Conservation (phyloP, 2,888 invertebrate genomes). For the Eilema griseolum region DNA sequence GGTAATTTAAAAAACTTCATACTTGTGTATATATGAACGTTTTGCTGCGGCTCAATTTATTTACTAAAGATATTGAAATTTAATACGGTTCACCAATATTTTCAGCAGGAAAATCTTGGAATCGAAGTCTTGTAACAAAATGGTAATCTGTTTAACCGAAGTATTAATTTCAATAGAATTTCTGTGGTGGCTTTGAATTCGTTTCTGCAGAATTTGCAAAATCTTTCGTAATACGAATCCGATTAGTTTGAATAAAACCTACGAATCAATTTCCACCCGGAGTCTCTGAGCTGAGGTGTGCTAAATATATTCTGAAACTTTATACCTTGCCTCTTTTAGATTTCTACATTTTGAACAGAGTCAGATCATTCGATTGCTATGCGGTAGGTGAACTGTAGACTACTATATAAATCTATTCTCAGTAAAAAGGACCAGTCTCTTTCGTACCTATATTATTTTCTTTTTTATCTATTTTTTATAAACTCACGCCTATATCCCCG, state of each 20-base stretch:
- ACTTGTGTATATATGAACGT: slow-evolving; percentile 14
- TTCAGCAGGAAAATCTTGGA: slow-evolving; percentile 34
- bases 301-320: slow-evolving; percentile 69
- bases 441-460: neutral
- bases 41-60: slow-evolving; percentile 38
- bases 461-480: neutral
- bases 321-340: slow-evolving; percentile 36
- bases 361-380: neutral
- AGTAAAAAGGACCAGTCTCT: neutral
- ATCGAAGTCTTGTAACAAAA: slow-evolving; percentile 47
- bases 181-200: slow-evolving; percentile 55
- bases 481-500: too few species aligned
- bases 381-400: neutral
- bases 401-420: neutral
- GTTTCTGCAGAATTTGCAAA: slow-evolving; percentile 67
- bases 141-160: slow-evolving; percentile 64
- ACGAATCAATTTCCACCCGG: slow-evolving; percentile 60
- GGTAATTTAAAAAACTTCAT: neutral
- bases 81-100: slow-evolving; percentile 40
- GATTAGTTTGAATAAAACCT: slow-evolving; percentile 72
- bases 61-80: slow-evolving; percentile 45
- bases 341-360: slow-evolving; percentile 20
- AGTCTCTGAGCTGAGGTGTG: slow-evolving; percentile 47
- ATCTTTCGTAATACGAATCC: slow-evolving; percentile 66
- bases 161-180: slow-evolving; percentile 68